phyloP scores from a whole-genome alignment of 2,888 invertebrate species.

The Oligia latruncula region DNA sequence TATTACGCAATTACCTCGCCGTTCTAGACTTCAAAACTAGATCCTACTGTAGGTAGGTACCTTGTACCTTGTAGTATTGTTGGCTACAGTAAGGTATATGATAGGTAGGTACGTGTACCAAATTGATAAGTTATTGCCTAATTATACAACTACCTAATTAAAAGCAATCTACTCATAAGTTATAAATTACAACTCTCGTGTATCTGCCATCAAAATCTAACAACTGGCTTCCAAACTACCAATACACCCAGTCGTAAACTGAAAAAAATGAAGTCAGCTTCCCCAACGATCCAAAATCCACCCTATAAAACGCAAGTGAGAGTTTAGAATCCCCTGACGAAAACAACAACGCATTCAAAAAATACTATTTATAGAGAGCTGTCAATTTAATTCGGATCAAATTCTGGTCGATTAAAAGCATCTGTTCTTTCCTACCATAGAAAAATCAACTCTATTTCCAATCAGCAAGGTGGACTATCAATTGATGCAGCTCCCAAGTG shows the following conservation, averaged over 20 bases:
- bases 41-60: neutral
- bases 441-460: conserved; percentile 54
- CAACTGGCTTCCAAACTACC: conserved; percentile 47
- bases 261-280: conserved; percentile 53
- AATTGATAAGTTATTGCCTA: conserved; percentile 52
- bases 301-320: accelerated
- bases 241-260: conserved; percentile 42
- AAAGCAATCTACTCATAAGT: conserved; percentile 40
- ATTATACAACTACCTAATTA: conserved; percentile 52
- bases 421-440: conserved; percentile 68
- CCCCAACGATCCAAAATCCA: conserved; percentile 20
- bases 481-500: conserved; percentile 51
- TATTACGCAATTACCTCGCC: too few species aligned
- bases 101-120: neutral
- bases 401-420: conserved; percentile 77
- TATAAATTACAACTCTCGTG: conserved; percentile 60
- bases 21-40: neutral
- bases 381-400: conserved; percentile 84
- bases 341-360: conserved; percentile 60
- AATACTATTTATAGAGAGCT: conserved; percentile 78
- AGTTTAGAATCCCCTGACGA: conserved; percentile 29
- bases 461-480: conserved; percentile 15
- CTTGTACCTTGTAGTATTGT: neutral
- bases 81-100: neutral
- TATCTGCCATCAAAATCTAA: conserved; percentile 62